Evolutionary conservation across 1,140 invertebrate genomes (phyloP).

Genomic region (Euglossa dilemma): DNA sequence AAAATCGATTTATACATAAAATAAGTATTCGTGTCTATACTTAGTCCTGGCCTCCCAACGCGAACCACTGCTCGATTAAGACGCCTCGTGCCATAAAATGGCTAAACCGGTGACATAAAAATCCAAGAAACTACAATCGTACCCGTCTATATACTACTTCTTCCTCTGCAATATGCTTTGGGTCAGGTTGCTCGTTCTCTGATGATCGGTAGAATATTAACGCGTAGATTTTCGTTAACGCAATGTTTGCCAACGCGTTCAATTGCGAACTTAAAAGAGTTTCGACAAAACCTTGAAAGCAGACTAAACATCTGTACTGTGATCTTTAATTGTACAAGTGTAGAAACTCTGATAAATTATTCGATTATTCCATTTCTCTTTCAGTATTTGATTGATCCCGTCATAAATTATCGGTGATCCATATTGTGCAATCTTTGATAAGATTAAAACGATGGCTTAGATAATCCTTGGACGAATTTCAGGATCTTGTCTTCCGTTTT

Average conservation of each 20-base stretch:
- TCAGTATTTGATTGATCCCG: background rate
- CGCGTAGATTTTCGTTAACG: background rate
- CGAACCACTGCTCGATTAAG: slow-evolving; percentile 23
- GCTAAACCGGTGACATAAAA: slow-evolving; percentile 11
- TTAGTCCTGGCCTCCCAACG: slow-evolving; percentile 37
- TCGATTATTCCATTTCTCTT: background rate
- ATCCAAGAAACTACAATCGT: background rate
- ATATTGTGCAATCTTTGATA: background rate
- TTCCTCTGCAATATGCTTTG: background rate
- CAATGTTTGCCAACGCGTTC: background rate
- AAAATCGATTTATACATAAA: slow-evolving; percentile 50
- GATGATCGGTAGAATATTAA: background rate
- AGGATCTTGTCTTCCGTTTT: too few relatives aligned
- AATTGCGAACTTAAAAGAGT: slow-evolving; percentile 2
- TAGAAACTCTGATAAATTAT: background rate
- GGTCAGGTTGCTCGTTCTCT: background rate
- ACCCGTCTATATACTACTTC: background rate
- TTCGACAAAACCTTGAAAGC: background rate
- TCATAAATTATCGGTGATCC: background rate
- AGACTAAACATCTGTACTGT: background rate
- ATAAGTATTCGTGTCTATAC: slow-evolving; percentile 51
- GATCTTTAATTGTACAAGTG: background rate
- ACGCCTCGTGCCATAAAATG: slow-evolving; percentile 12
- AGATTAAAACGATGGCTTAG: background rate
- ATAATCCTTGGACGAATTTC: background rate